These are phyloP conservation scores for Protobothrops mucrosquamatus DNA, from an alignment of 2,113 vertebrate genomes.

Conservation along the genomic window DNA sequence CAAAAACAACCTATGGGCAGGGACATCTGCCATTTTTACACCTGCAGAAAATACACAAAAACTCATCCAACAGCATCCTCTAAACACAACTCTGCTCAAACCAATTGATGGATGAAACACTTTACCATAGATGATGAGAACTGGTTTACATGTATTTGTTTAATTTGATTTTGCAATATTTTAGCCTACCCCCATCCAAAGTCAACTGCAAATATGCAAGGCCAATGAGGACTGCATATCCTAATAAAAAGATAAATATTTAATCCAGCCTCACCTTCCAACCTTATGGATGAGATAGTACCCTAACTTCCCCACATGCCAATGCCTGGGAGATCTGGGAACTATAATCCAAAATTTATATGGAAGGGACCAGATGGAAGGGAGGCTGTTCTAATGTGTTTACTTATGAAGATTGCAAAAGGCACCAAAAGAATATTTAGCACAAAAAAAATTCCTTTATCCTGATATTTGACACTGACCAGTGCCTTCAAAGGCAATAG, in stretches of 20 bases:
- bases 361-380: background rate
- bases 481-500: background rate
- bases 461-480: background rate
- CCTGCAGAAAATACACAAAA: background rate
- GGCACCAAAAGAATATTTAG: background rate
- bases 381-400: background rate
- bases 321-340: background rate
- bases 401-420: background rate
- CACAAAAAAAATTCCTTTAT: background rate
- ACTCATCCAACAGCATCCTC: background rate
- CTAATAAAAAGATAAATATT: background rate
- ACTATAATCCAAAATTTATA: background rate
- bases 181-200: background rate
- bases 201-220: background rate
- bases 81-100: background rate
- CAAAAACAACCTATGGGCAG: background rate
- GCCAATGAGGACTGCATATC: background rate
- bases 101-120: background rate
- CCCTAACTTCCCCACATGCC: background rate
- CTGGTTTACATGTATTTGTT: background rate
- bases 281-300: background rate
- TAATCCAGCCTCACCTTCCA: background rate
- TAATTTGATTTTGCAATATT: background rate
- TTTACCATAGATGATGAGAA: background rate
- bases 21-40: background rate